These are phyloP conservation scores for Macrophya alboannulata DNA, from an alignment of 2,888 invertebrate species.

Conservation along the genomic window DNA sequence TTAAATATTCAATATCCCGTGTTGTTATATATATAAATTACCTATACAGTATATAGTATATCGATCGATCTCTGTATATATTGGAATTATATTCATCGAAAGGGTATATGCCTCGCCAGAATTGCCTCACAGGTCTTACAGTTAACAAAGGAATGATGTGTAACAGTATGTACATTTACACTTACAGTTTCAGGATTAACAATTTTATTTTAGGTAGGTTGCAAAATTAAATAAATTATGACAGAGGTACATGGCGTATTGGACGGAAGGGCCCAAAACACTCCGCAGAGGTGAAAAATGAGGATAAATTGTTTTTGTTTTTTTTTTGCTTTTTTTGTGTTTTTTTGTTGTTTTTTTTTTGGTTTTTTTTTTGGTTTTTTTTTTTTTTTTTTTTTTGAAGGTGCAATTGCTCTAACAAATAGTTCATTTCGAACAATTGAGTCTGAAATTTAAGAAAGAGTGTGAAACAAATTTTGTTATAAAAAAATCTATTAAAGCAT, in stretches of 20 bases:
- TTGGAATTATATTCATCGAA: background rate
- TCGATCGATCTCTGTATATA: background rate
- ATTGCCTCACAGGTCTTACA: conserved; percentile 21
- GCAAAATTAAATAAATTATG: conserved; percentile 74
- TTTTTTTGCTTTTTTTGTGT: conserved; percentile 68
- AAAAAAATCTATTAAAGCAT: conserved; percentile 77
- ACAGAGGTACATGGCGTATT: conserved; percentile 78
- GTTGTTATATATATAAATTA: background rate
- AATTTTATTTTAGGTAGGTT: conserved; percentile 77
- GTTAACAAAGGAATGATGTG: conserved; percentile 50
- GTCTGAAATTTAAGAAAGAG: conserved; percentile 68
- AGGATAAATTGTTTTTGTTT: conserved; percentile 76
- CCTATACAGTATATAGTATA: too few relatives aligned
- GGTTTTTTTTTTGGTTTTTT: conserved; percentile 67
- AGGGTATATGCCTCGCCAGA: conserved; percentile 9
- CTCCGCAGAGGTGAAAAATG: conserved; percentile 77
- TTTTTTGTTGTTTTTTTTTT: conserved; percentile 58
- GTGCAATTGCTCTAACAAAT: conserved; percentile 62
- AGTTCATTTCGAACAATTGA: conserved; percentile 69
- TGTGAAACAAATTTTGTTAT: conserved; percentile 70
- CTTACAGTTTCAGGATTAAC: conserved; percentile 73
- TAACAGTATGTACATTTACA: conserved; percentile 37
- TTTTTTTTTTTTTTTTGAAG: conserved; percentile 63
- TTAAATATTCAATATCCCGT: background rate
- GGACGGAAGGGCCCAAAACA: conserved; percentile 79